Evolutionary conservation across 2,888 invertebrate species (phyloP).

Genomic region (Epirrhoe alternata): DNA sequence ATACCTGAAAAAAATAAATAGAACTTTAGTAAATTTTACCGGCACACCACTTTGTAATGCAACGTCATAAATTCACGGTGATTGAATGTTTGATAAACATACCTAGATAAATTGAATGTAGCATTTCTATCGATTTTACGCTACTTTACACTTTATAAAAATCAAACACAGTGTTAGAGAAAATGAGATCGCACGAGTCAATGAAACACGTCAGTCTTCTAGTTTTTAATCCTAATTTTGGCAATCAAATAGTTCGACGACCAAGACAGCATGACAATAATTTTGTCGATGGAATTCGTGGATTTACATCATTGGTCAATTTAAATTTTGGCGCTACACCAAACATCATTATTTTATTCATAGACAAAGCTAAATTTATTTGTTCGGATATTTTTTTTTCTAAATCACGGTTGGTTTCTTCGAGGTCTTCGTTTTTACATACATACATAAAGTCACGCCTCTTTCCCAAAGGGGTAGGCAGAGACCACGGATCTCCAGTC

Average conservation of each 20-base stretch:
- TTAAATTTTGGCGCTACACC: slow-evolving; percentile 51
- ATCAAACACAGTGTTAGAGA: slow-evolving; percentile 46
- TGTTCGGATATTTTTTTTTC: slow-evolving; percentile 1
- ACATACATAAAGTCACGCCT: too few species aligned
- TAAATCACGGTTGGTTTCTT: too few species aligned
- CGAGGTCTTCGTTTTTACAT: too few species aligned
- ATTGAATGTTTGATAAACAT: slow-evolving; percentile 67
- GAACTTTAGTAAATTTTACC: slow-evolving; percentile 47
- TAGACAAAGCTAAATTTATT: not conserved
- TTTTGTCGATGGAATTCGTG: slow-evolving; percentile 81
- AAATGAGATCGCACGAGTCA: slow-evolving; percentile 50
- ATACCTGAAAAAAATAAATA: slow-evolving; percentile 64
- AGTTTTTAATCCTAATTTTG: slow-evolving; percentile 7
- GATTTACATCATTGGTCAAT: slow-evolving; percentile 66
- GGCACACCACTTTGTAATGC: slow-evolving; percentile 44
- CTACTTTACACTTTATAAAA: slow-evolving; percentile 50
- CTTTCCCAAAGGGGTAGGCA: too few species aligned
- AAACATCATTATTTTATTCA: not conserved
- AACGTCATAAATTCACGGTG: slow-evolving; percentile 49
- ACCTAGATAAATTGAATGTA: slow-evolving; percentile 67
- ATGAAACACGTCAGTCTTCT: slow-evolving; percentile 72
- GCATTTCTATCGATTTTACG: slow-evolving; percentile 64
- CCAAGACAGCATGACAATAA: slow-evolving; percentile 42
- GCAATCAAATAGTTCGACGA: slow-evolving; percentile 12
- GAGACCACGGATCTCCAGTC: too few species aligned